Evolutionary conservation across 2,888 invertebrate genomes (phyloP), one percentile per base, ranked within the genome.

Genomic region (Caenorhabditis parvicauda): DNA sequence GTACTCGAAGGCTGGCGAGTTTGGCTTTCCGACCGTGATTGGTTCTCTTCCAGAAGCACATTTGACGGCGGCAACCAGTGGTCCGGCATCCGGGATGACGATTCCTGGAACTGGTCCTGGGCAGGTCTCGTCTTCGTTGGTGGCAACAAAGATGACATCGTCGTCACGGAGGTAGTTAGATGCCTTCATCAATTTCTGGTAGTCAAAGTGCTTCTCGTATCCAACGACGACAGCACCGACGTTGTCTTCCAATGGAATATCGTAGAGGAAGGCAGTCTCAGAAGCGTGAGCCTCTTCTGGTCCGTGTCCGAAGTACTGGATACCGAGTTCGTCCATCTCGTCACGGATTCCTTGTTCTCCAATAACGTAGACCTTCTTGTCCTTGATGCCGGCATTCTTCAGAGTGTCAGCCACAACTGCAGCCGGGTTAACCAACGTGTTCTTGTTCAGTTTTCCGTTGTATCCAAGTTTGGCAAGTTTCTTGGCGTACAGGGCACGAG

Each of bases 181-280:
- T 0, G 95, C 95, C 83, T 91, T 92, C 81, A 90, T 86, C 80
- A 95, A 87, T 84, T 96, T 96, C 0, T 89, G 87, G 82, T 90
- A 93, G 80, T 90, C 91, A 77, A 96, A 88, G 82, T 93, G 88
- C 64, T 89, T 88, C 83, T 98, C 96, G 82, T 92, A 94, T 1
- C 94, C 95, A 37, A 95, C 91, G 24, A 95, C 86, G 0, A 98
- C 96, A 38, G 94, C 95, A 0, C 90, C 91, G 22, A 96, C 81
- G 80, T 84, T 59, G 47, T 73, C 70, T 43, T 76, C 74, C 39
- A 79, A 60, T n/a, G 74, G 69, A 49, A 79, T 67, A 54, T 77
- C 75, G 66, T 73, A 79, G 56, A 78, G 70, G 56, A 79, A 79
- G 43, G 77, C 74, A n/a, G n/a, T n/a, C n/a, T n/a, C n/a, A n/a